Evolutionary conservation across 2,113 vertebrate species (phyloP), one percentile per base, ranked within the genome.

Genomic region (Bujurquina vittata): DNA sequence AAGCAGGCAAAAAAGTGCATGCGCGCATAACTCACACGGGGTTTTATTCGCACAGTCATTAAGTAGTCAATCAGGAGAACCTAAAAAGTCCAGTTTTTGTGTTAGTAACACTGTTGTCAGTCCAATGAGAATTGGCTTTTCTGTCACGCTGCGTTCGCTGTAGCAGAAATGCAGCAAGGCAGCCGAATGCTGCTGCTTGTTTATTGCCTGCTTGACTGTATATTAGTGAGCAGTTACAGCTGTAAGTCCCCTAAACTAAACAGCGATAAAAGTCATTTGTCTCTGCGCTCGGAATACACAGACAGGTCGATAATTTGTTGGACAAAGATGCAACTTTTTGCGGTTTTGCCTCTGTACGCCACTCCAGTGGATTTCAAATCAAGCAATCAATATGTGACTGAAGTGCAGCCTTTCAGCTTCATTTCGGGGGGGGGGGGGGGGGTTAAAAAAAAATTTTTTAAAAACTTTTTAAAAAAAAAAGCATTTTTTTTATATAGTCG

Each of bases 1-100:
- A 31, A 31, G 57, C 40, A 35, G 18, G 72, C 46, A 61, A 54
- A 33, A 31, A 72, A 3, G 18, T 49, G 54, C 37, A 33, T 26
- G 57, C 54, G 46, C 79, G 69, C 54, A 43, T 74, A 22, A 22
- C 73, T 14, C 40, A 77, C 55, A 23, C 78, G 81, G 14, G 4
- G n/a, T 89, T 87, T 83, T 83, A 82, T 84, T 84, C 75, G n/a
- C n/a, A 79, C 55, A 76, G 9, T 63, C 80, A 52, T 52, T 80
- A 75, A 75, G 65, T 22, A 75, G 80, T 62, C 67, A 74, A 67
- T 77, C 2, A 37, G n/a, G 23, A 59, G 57, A 77, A 59, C 29
- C 43, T 75, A 59, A 57, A 57, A 77, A 75, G 73, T 75, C 77
- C 62, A 7, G 43, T 84, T 65, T 69, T 46, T 33, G 82, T 11